Evolutionary conservation across 2,888 invertebrate species (phyloP).

Genomic region (Volucella inflata): DNA sequence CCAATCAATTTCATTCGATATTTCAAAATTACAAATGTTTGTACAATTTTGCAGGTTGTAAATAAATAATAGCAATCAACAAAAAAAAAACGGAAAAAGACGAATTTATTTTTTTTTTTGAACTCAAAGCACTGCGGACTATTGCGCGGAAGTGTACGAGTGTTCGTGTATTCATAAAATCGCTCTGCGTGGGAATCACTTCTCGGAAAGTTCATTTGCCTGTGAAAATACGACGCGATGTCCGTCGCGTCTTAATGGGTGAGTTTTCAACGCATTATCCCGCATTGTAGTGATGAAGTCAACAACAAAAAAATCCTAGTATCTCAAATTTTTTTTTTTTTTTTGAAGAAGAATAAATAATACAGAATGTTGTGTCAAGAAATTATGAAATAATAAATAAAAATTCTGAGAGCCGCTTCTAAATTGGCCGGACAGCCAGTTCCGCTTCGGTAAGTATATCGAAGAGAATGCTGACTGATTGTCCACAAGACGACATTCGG

Average conservation of each 20-base stretch:
- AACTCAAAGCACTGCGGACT: neutral
- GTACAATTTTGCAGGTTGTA: slow-evolving; percentile 7
- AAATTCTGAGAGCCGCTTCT: slow-evolving; percentile 3
- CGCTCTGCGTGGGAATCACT: slow-evolving; percentile 54
- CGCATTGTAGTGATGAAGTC: neutral
- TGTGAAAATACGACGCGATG: slow-evolving; percentile 1
- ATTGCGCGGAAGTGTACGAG: slow-evolving; percentile 17
- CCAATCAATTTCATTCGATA: slow-evolving; percentile 21
- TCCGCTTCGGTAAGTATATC: slow-evolving; percentile 21
- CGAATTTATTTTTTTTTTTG: neutral
- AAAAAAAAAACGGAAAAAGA: neutral
- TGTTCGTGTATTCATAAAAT: neutral
- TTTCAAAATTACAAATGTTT: slow-evolving; percentile 34
- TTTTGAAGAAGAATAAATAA: slow-evolving; percentile 49
- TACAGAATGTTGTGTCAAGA: slow-evolving; percentile 43
- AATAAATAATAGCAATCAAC: slow-evolving; percentile 40
- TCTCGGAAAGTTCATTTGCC: slow-evolving; percentile 64
- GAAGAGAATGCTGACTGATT: neutral
- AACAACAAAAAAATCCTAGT: slow-evolving; percentile 22
- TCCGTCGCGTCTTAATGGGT: slow-evolving; percentile 21
- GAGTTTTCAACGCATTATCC: slow-evolving; percentile 25
- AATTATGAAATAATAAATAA: slow-evolving; percentile 70
- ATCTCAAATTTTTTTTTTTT: neutral
- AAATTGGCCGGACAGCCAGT: slow-evolving; percentile 42
- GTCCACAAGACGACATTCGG: neutral